Evolutionary conservation across 2,797 vertebrate species (phyloP), one percentile per base, ranked within the genome.

Genomic region (Masticophis lateralis): DNA sequence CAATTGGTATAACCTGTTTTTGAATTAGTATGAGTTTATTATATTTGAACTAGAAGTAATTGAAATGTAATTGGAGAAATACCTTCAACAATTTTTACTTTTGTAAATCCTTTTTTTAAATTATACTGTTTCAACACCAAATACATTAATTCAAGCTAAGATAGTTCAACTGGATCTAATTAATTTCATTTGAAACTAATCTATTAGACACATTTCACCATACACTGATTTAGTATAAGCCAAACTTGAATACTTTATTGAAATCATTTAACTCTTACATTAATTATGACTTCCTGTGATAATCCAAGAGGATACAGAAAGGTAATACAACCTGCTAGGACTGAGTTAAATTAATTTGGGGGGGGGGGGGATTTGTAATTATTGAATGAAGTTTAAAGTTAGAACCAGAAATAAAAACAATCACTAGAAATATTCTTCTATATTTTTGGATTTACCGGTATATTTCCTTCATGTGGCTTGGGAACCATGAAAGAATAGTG

Each of bases 1-100:
- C 87, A 69, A 92, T 94, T 94, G 51, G 47, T 66, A 20, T 90
- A 47, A 88, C 32, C 53, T 60, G 28, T 11, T 89, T 88, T 57
- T 94, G 92, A 92, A 92, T 93, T 94, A 86, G 20, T 79, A 53
- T 88, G 90, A 93, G 55, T 92, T 91, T 95, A 96, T 94, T 90
- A 92, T 90, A 86, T 83, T 95, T 90, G 69, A 92, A 95, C 92
- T 88, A 79, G n/a, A 87, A 89, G 22, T 18, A 55, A 79, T 53
- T 91, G 86, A 79, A 93, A 79, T 53, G 25, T 22, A 87, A n/a
- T 69, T 57, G 51, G 16, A 22, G 4, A 57, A 66, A 57, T 61
- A 47, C 55, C 10, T 55, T 86, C n/a, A 74, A 74, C 18, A 22
- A 59, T 51, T 56, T 87, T 88, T 57, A 27, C 28, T 69, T 66